phyloP scores from a whole-genome alignment of 2,113 vertebrate genomes.

The Gavia stellata region DNA sequence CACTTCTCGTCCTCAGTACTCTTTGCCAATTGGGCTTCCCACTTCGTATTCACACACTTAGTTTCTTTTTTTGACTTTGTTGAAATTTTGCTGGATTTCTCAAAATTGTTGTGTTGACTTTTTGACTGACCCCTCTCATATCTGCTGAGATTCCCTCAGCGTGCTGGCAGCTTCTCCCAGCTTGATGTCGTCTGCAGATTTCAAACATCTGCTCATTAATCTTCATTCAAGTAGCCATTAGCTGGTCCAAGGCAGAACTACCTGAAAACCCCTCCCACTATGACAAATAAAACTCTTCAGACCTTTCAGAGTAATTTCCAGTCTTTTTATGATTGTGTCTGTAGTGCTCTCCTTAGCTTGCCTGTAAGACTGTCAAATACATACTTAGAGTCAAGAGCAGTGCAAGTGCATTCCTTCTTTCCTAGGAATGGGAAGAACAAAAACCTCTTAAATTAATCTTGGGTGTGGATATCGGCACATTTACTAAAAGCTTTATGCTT shows the following conservation, averaged over 20 bases:
- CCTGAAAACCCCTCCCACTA: background rate
- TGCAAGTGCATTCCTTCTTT: slow-evolving; percentile 12
- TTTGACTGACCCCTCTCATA: background rate
- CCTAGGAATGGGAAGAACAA: background rate
- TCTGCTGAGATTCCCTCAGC: background rate
- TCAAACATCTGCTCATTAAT: background rate
- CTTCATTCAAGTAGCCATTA: background rate
- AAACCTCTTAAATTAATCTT: background rate
- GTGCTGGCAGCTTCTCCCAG: background rate
- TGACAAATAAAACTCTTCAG: background rate
- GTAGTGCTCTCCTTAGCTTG: background rate
- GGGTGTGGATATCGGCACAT: background rate
- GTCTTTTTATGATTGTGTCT: background rate
- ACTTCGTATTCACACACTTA: background rate
- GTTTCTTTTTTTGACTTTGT: background rate
- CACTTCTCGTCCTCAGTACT: background rate
- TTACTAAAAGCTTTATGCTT: background rate
- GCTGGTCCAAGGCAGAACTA: background rate
- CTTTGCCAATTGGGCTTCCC: background rate
- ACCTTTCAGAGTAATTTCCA: background rate
- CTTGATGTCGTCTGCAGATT: background rate
- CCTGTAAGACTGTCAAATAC: background rate
- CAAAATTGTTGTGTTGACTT: background rate
- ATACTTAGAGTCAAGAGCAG: background rate
- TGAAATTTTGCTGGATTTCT: background rate